Evolutionary conservation across 2,797 vertebrate genomes (phyloP).

Genomic region (Periparus ater): DNA sequence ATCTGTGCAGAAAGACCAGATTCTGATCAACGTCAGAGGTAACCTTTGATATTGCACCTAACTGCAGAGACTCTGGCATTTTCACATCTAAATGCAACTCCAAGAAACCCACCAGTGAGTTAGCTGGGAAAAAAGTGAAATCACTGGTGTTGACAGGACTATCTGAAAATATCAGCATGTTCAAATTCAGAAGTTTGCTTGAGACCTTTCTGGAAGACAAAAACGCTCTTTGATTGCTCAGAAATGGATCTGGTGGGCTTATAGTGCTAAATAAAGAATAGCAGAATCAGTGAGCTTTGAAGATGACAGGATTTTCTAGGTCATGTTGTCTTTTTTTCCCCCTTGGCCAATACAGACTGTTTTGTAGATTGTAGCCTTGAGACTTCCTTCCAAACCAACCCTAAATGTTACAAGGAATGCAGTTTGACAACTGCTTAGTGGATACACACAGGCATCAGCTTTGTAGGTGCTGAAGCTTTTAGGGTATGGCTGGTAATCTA

Average conservation of each 20-base stretch:
- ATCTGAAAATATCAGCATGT: background rate
- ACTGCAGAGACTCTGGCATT: background rate
- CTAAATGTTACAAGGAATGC: conserved; percentile 34
- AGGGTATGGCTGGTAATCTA: background rate
- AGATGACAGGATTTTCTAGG: conserved; percentile 44
- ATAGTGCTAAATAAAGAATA: conserved; percentile 40
- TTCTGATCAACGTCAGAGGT: background rate
- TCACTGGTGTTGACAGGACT: background rate
- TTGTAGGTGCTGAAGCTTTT: conserved; percentile 40
- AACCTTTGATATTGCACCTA: background rate
- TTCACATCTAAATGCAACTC: background rate
- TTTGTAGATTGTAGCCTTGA: conserved; percentile 41
- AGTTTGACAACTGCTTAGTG: conserved; percentile 22
- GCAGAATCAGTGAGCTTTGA: conserved; percentile 11
- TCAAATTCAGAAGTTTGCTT: background rate
- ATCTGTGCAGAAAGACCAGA: background rate
- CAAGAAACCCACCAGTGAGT: background rate
- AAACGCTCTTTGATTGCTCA: background rate
- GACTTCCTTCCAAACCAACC: conserved; percentile 10
- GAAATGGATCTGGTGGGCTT: conserved; percentile 47
- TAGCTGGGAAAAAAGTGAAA: background rate
- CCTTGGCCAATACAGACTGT: conserved; percentile 28
- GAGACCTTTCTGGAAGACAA: conserved; percentile 28
- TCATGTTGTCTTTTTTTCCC: background rate
- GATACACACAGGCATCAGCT: background rate